These are phyloP conservation scores for Oikopleura dioica DNA, from an alignment of 23 tunicate species.

Conservation along the genomic window DNA sequence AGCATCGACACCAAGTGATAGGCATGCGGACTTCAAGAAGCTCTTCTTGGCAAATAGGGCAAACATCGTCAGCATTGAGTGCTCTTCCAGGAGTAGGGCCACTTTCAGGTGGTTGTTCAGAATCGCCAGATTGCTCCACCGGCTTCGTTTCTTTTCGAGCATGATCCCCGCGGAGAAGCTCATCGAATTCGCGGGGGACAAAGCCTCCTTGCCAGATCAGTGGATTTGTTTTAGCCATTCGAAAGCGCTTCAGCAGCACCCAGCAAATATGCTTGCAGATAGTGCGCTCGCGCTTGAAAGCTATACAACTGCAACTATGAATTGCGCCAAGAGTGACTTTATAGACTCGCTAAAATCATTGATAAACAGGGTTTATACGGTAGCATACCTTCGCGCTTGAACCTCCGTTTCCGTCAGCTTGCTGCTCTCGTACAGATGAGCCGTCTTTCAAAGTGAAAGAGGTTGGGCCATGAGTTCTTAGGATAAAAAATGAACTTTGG, in stretches of 20 bases:
- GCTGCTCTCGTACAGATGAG: background rate
- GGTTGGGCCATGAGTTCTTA: constrained; percentile 66
- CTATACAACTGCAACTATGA: constrained; percentile 40
- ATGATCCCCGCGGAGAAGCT: too few species aligned
- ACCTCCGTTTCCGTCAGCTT: background rate
- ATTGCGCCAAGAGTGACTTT: constrained; percentile 60
- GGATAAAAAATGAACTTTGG: constrained; percentile 19
- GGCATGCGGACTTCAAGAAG: constrained; percentile 27
- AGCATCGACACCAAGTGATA: constrained; percentile 64
- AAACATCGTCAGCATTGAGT: constrained; percentile 31
- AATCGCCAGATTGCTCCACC: too few species aligned
- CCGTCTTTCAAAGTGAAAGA: constrained; percentile 69
- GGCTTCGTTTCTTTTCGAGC: too few species aligned
- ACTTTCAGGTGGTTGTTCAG: too few species aligned
- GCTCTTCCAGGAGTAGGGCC: too few species aligned
- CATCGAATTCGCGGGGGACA: too few species aligned
- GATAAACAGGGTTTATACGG: too few species aligned
- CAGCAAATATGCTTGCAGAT: constrained; percentile 90
- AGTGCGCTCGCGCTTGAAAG: constrained; percentile 28
- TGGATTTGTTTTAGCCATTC: constrained; percentile 26
- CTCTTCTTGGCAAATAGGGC: constrained; percentile 72
- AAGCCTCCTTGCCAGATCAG: background rate
- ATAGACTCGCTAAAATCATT: background rate
- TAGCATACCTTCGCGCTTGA: background rate
- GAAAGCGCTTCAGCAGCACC: constrained; percentile 53